A percentile compares a stretch with the other conserved stretches of the same genome.
Evolutionary conservation across 2,888 invertebrate species (phyloP).

Genomic region (Drosophila siamana): DNA sequence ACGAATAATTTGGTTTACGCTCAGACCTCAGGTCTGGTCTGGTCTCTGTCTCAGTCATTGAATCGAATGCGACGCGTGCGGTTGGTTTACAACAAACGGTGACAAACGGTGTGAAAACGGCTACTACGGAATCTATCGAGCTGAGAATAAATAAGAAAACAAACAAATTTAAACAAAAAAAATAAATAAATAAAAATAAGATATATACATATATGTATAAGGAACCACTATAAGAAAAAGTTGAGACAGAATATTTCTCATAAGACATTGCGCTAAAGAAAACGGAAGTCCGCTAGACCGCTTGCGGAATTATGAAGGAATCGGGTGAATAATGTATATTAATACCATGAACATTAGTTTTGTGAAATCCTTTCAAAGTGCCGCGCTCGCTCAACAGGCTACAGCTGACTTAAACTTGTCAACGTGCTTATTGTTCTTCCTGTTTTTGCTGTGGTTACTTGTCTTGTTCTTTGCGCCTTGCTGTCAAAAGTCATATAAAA

Average conservation of each 20-base stretch:
- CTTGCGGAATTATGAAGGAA: slow-evolving; percentile 65
- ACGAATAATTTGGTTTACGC: slow-evolving; percentile 34
- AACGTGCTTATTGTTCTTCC: slow-evolving; percentile 14
- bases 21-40: slow-evolving; percentile 18
- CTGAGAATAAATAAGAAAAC: slow-evolving; percentile 45
- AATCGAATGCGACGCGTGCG: slow-evolving; percentile 67
- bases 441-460: slow-evolving; percentile 1
- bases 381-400: slow-evolving; percentile 64
- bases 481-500: slow-evolving; percentile 23
- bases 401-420: slow-evolving; percentile 51
- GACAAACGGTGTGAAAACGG: slow-evolving; percentile 18
- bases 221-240: neutral
- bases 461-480: slow-evolving; percentile 8
- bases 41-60: slow-evolving; percentile 46
- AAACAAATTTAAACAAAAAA: slow-evolving; percentile 34
- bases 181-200: no score
- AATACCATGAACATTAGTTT: slow-evolving; percentile 19
- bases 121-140: slow-evolving; percentile 26
- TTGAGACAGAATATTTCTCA: neutral
- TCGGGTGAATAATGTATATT: slow-evolving; percentile 52
- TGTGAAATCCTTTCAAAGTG: slow-evolving; percentile 33
- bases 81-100: slow-evolving; percentile 55
- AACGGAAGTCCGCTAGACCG: slow-evolving; percentile 20
- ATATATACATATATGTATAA: neutral
- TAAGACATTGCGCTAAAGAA: slow-evolving; percentile 19